A percentile compares a stretch with the other conserved stretches of the same genome.
Conservation (phyloP, 2,113 vertebrate genomes). For the Piprites chloris region DNA sequence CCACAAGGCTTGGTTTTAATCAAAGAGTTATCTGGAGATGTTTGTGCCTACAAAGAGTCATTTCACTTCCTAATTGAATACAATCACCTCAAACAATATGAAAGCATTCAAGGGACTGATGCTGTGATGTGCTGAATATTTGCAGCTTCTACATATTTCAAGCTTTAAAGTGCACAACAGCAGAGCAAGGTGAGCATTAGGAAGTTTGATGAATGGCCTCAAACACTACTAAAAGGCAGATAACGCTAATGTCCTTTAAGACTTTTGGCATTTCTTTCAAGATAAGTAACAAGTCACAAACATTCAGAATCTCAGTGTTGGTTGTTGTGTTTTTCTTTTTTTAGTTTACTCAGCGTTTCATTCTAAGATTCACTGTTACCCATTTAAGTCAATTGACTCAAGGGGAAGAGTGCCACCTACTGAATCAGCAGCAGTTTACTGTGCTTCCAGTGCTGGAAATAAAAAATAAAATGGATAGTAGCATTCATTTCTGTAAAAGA, state of each 20-base stretch:
- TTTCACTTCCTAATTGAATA: not conserved
- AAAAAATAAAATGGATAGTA: not conserved
- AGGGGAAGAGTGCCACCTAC: slow-evolving; percentile 75
- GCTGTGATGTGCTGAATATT: not conserved
- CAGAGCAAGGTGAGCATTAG: not conserved
- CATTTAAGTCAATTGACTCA: slow-evolving; percentile 6
- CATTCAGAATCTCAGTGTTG: not conserved
- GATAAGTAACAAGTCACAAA: not conserved
- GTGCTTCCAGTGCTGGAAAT: not conserved
- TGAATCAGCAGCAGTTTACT: slow-evolving; percentile 28
- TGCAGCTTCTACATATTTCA: not conserved
- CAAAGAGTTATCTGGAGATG: not conserved
- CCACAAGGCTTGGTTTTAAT: not conserved
- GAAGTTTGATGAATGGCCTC: not conserved
- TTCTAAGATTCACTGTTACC: not conserved
- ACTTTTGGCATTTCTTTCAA: not conserved
- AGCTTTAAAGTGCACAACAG: not conserved
- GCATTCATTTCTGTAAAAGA: not conserved
- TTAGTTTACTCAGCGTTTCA: not conserved
- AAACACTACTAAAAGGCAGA: not conserved
- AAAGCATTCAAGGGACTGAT: not conserved
- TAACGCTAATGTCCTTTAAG: not conserved
- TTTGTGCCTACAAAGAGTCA: not conserved
- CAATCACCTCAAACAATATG: not conserved
- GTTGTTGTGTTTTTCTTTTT: not conserved